These are phyloP conservation scores for Crematogaster levior DNA, from an alignment of 2,888 invertebrate genomes.

Conservation along the genomic window DNA sequence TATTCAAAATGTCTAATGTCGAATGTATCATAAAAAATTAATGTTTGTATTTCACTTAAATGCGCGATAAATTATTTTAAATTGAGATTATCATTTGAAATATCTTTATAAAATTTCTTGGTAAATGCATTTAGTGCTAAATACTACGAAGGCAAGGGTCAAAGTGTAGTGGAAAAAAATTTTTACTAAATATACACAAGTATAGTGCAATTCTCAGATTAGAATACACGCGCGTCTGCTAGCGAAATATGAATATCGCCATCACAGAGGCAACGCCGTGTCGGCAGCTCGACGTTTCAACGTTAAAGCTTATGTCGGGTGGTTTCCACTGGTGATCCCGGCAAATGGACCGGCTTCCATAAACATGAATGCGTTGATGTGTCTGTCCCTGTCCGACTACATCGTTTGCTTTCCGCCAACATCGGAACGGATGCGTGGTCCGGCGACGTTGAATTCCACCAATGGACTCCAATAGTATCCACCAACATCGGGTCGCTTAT, in stretches of 20 bases:
- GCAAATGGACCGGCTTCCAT: conserved; percentile 78
- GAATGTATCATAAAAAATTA: background rate
- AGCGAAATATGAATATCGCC: conserved; percentile 34
- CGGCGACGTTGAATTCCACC: conserved; percentile 74
- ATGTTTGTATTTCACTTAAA: background rate
- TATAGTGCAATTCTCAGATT: background rate
- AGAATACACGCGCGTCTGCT: background rate
- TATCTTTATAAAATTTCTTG: background rate
- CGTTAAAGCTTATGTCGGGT: conserved; percentile 72
- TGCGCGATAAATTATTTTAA: background rate
- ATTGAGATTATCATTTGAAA: background rate
- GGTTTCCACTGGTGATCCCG: conserved; percentile 73
- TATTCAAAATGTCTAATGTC: background rate
- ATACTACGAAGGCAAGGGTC: background rate
- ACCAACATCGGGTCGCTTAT: conserved; percentile 26
- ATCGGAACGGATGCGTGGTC: conserved; percentile 74
- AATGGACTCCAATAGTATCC: conserved; percentile 71
- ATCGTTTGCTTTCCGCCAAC: conserved; percentile 74
- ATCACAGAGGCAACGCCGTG: conserved; percentile 27
- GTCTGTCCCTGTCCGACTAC: conserved; percentile 66
- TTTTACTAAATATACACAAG: background rate
- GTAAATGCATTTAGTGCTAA: background rate
- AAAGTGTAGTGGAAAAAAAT: background rate
- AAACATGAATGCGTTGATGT: conserved; percentile 77
- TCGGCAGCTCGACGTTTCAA: conserved; percentile 63